A percentile compares a stretch with the other conserved stretches of the same genome.
Evolutionary conservation across 2,113 vertebrate species (phyloP).

Genomic region (Gymnogyps californianus): DNA sequence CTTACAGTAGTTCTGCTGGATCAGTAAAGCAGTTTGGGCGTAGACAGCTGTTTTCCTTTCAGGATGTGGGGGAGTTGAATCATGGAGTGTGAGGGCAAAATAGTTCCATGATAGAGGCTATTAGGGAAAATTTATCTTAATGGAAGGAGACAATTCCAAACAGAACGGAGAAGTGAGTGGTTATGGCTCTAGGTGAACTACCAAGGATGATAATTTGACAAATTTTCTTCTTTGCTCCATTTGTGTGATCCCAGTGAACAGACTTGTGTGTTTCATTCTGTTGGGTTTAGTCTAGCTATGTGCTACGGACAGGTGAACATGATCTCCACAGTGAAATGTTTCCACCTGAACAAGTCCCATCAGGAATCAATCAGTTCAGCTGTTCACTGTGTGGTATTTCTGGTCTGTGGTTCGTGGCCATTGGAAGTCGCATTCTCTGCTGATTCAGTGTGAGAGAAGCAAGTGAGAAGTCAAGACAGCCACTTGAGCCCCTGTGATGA

Average conservation of each 20-base stretch:
- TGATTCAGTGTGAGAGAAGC: background rate
- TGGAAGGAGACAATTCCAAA: conserved; percentile 18
- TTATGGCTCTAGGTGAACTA: conserved; percentile 17
- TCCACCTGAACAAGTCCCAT: background rate
- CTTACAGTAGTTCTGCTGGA: conserved; percentile 35
- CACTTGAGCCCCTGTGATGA: background rate
- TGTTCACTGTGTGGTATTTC: background rate
- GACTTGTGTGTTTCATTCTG: background rate
- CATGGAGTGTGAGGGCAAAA: conserved; percentile 42
- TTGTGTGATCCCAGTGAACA: background rate
- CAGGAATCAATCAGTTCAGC: background rate
- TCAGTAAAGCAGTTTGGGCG: background rate
- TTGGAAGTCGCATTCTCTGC: background rate
- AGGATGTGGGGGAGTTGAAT: conserved; percentile 48
- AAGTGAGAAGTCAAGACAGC: background rate
- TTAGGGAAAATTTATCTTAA: conserved; percentile 39
- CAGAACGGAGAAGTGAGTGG: background rate
- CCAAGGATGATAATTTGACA: background rate
- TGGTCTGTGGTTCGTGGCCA: background rate
- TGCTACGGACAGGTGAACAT: background rate
- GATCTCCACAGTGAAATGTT: background rate
- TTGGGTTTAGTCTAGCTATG: background rate
- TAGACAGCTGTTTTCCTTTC: conserved; percentile 52
- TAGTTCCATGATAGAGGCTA: background rate
- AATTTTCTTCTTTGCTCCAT: background rate